These are phyloP conservation scores for Pelmatolapia mariae DNA, from an alignment of 2,113 vertebrate species.

Conservation along the genomic window DNA sequence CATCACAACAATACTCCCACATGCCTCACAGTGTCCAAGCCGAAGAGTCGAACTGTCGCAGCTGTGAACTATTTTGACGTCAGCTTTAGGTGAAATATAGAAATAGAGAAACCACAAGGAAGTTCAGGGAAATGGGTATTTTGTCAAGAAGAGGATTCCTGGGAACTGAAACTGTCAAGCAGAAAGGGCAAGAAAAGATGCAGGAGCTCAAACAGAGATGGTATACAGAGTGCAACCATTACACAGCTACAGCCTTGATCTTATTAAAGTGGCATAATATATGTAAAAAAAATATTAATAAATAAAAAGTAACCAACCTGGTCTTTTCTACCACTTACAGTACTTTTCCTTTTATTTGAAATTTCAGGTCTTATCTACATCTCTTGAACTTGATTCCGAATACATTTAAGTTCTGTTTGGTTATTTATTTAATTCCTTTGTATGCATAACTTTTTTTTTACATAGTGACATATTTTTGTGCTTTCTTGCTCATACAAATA, in stretches of 20 bases:
- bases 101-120: not conserved
- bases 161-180: not conserved
- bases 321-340: not conserved
- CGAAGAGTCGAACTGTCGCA: not conserved
- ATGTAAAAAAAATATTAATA: not conserved
- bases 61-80: not conserved
- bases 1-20: not conserved
- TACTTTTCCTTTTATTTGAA: not conserved
- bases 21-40: not conserved
- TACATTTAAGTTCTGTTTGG: not conserved
- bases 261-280: not conserved
- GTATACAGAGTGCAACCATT: not conserved
- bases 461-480: not conserved
- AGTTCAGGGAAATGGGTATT: not conserved
- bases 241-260: not conserved
- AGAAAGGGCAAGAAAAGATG: not conserved
- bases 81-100: not conserved
- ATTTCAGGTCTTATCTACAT: not conserved
- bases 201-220: not conserved
- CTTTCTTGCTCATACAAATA: not conserved
- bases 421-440: not conserved
- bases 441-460: not conserved
- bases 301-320: not conserved
- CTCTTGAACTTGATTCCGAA: not conserved
- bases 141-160: not conserved